phyloP scores from a whole-genome alignment of 2,113 vertebrate genomes.

The Pelmatolapia mariae region DNA sequence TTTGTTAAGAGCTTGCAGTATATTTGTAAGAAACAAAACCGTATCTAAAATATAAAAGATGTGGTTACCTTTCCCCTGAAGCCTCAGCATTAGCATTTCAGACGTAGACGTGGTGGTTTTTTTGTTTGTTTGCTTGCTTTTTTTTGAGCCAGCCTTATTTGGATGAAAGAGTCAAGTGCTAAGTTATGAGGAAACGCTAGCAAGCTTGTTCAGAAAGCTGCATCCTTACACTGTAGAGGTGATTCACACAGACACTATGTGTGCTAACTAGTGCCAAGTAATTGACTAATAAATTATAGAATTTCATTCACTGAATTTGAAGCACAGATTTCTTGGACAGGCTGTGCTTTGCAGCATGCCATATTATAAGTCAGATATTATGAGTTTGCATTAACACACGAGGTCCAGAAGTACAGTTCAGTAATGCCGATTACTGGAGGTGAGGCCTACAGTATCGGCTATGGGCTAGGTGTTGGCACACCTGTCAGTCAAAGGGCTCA shows the following conservation, averaged over 20 bases:
- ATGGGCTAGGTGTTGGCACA: background rate
- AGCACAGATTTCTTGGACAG: background rate
- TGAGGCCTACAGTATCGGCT: background rate
- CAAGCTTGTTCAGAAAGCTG: background rate
- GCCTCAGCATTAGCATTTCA: background rate
- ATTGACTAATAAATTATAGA: background rate
- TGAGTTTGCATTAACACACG: background rate
- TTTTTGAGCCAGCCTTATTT: background rate
- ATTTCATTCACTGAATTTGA: background rate
- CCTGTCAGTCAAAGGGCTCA: background rate
- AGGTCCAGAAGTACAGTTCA: background rate
- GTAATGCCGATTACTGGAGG: background rate
- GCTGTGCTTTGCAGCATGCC: background rate
- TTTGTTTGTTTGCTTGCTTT: background rate
- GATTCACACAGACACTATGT: background rate
- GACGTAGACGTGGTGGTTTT: accelerated
- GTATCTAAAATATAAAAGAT: background rate
- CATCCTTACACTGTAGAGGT: background rate
- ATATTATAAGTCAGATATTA: background rate
- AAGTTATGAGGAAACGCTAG: background rate
- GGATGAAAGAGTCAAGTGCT: background rate
- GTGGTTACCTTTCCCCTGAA: background rate
- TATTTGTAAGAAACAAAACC: accelerated
- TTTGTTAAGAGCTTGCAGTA: accelerated
- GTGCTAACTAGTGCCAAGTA: background rate